Evolutionary conservation across 2,888 invertebrate genomes (phyloP).

Genomic region (Drosophila mettleri): DNA sequence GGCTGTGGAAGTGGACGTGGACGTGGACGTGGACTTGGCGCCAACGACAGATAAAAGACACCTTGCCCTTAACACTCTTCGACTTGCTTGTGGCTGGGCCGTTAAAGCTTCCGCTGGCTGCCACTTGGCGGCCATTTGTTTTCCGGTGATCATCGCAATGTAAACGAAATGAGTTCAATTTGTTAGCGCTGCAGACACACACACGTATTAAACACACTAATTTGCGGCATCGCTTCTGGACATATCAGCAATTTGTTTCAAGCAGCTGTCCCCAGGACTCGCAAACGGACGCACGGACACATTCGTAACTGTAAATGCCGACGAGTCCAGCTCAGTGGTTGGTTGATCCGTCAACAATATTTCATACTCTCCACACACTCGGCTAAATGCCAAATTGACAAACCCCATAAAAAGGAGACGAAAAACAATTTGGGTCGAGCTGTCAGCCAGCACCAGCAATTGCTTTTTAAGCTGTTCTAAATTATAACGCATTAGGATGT

Average conservation of each 20-base stretch:
- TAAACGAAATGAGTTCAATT: slow-evolving; percentile 77
- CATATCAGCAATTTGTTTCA: slow-evolving; percentile 78
- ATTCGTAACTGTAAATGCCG: slow-evolving; percentile 35
- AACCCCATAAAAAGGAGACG: slow-evolving; percentile 56
- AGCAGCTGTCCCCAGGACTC: slow-evolving; percentile 75
- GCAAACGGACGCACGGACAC: slow-evolving; percentile 9
- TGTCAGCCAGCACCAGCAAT: slow-evolving; percentile 11
- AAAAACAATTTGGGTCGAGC: slow-evolving; percentile 28
- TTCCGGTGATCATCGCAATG: slow-evolving; percentile 79
- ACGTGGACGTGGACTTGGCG: slow-evolving; percentile 19
- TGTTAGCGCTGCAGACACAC: slow-evolving; percentile 70
- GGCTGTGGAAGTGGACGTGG: no score
- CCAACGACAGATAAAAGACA: slow-evolving; percentile 28
- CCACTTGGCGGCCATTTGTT: slow-evolving; percentile 72
- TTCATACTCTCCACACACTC: slow-evolving; percentile 41
- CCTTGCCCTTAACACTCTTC: slow-evolving; percentile 11
- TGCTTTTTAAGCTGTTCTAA: not conserved
- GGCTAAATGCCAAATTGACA: slow-evolving; percentile 62
- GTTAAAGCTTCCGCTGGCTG: slow-evolving; percentile 47
- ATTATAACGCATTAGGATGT: slow-evolving; percentile 1
- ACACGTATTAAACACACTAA: slow-evolving; percentile 79
- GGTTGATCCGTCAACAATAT: slow-evolving; percentile 60
- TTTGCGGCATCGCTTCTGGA: slow-evolving; percentile 80
- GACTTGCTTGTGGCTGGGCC: slow-evolving; percentile 25
- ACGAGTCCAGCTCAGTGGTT: slow-evolving; percentile 46